Base-by-base conservation (phyloP, 2,797 vertebrate genomes). In the Cynopterus sphinx region DNA sequence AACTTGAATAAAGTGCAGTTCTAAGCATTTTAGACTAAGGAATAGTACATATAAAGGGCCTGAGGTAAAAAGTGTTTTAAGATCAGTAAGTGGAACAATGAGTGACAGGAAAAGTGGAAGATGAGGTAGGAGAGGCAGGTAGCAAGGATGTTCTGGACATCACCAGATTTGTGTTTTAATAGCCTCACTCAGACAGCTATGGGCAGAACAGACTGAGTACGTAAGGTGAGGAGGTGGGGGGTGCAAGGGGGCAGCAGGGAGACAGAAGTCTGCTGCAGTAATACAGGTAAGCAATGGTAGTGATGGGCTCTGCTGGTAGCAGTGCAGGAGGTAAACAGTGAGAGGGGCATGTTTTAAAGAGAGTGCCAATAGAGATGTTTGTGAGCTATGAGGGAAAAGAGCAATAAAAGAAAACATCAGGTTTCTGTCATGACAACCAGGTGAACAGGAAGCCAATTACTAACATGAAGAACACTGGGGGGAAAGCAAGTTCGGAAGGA, bases 221-320 rank as follows among this genome's bases (percentile, higher is more conserved):
- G 2, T 9, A 15, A 49, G 15, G 46, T 16, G 49, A 49, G 49
- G 49, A 49, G 6, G 4, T 0, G 3, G 9, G 3, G 4, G 4
- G 4, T 22, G 0, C 11, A 6, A 33, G 33, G 10, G 1, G 31
- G 55, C 24, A 39, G 15, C 1, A 4, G 41, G 24, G 12, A 93
- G 43, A 16, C 17, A 36, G 5, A 78, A 57, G n/a, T 21, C 28
- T n/a, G n/a, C 6, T 33, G 33, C 22, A 36, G 3, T 15, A 11
- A 51, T 31, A 16, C n/a, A 31, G 17, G 9, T 4, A 6, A 73
- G 41, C 91, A 41, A 36, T 9, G 68, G 28, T 43, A 26, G 53
- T 49, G 33, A 79, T 67, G 10, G n/a, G 24, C 31, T 67, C 55
- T 78, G 79, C 41, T 9, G 39, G 21, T 8, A 73, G 39, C 21